Percentiles rank a stretch among this genome's conserved stretches.
Conservation (phyloP, 2,888 invertebrate genomes). For the Thelaira solivaga region DNA sequence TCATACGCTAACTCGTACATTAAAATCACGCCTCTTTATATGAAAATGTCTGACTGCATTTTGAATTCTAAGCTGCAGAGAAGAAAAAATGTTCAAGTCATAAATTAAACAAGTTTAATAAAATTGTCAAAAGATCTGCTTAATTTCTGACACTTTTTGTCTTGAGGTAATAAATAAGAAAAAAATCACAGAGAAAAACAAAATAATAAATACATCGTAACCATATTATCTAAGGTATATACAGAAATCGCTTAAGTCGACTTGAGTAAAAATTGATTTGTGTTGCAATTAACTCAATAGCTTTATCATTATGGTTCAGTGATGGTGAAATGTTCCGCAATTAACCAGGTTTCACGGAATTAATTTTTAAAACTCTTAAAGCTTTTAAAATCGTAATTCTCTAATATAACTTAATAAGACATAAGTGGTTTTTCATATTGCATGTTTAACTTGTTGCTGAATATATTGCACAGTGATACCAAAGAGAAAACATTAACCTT, state of each 20-base stretch:
- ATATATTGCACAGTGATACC: conserved; percentile 3
- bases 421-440: too few species aligned
- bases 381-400: too few species aligned
- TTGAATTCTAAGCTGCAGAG: neutral
- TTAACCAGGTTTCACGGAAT: too few species aligned
- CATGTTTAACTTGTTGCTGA: neutral
- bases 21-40: conserved; percentile 36
- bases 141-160: conserved; percentile 58
- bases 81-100: conserved; percentile 42
- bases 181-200: neutral
- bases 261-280: too few species aligned
- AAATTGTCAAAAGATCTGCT: conserved; percentile 62
- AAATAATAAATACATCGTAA: conserved; percentile 16
- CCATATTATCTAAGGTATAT: conserved; percentile 29
- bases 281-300: too few species aligned
- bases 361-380: too few species aligned
- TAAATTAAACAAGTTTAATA: conserved; percentile 60
- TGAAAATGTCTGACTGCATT: neutral
- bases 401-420: too few species aligned
- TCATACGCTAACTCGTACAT: too few species aligned
- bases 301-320: too few species aligned
- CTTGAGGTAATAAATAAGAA: conserved; percentile 58
- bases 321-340: too few species aligned
- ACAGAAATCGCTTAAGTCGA: neutral
- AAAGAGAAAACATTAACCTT: neutral